Evolutionary conservation across 2,797 vertebrate species (phyloP).

Genomic region (Cyclopterus lumpus): DNA sequence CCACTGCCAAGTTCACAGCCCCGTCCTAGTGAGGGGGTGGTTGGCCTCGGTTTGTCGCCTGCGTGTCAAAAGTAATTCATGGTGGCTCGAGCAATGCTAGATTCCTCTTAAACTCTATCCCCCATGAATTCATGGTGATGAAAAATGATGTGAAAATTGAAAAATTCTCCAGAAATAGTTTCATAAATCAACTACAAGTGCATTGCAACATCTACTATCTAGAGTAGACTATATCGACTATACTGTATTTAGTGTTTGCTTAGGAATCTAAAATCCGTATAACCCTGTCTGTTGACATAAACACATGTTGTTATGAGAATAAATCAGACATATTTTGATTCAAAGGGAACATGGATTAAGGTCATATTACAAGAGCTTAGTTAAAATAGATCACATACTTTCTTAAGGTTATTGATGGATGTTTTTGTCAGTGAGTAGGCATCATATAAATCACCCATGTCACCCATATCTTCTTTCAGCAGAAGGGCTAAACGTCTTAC

Average conservation of each 20-base stretch:
- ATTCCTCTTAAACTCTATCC: conserved; percentile 24
- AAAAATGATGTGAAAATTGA: conserved; percentile 26
- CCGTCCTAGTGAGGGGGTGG: conserved; percentile 36
- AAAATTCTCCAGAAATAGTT: conserved; percentile 2
- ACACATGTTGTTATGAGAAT: conserved; percentile 32
- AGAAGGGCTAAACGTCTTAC: conserved; percentile 52
- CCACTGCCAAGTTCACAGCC: conserved; percentile 44
- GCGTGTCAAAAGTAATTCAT: conserved; percentile 61
- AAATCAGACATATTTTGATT: conserved; percentile 47
- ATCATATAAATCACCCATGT: conserved; percentile 66
- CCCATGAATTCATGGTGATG: conserved; percentile 13
- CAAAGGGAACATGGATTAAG: conserved; percentile 36
- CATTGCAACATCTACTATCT: neutral
- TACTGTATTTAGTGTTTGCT: conserved; percentile 4
- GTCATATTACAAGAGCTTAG: conserved; percentile 74
- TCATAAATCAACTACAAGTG: neutral
- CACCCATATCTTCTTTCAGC: conserved; percentile 74
- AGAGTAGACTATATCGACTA: neutral
- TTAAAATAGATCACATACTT: conserved; percentile 71
- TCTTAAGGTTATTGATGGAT: conserved; percentile 59
- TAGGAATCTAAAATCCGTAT: conserved; percentile 14
- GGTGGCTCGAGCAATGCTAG: conserved; percentile 40
- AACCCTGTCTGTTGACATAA: conserved; percentile 24
- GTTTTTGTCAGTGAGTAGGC: conserved; percentile 66
- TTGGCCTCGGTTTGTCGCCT: conserved; percentile 64